These are phyloP conservation scores for Cryptotermes secundus DNA, from an alignment of 1,140 invertebrate genomes.

Conservation along the genomic window DNA sequence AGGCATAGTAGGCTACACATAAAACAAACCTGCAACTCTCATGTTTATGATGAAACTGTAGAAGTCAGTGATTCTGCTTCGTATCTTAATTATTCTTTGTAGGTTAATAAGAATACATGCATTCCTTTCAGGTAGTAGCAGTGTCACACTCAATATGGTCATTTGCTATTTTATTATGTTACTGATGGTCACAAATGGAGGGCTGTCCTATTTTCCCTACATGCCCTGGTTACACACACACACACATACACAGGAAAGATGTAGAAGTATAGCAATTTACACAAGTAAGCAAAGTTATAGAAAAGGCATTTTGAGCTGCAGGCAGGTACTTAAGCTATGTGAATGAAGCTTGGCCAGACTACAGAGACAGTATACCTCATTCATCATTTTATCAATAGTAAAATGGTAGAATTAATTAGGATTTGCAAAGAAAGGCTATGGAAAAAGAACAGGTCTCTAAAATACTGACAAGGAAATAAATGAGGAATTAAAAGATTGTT, in stretches of 20 bases:
- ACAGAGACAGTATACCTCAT: too few species aligned
- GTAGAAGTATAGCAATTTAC: too few species aligned
- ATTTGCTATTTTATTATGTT: constrained; percentile 26
- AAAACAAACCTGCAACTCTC: neutral
- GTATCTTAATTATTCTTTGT: neutral
- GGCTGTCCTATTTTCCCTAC: constrained; percentile 17
- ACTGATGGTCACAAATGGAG: constrained; percentile 36
- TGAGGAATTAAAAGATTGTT: too few species aligned
- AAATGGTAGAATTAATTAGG: too few species aligned
- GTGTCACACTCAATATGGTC: neutral
- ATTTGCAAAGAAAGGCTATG: too few species aligned
- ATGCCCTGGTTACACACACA: constrained; percentile 13
- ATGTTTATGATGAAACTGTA: neutral
- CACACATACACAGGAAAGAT: neutral
- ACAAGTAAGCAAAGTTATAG: neutral
- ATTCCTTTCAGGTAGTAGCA: neutral
- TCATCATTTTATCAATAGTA: too few species aligned
- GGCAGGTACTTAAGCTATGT: neutral
- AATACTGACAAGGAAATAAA: too few species aligned
- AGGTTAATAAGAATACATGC: constrained; percentile 4
- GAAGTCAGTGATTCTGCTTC: neutral
- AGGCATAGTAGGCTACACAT: too few species aligned
- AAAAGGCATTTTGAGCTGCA: neutral
- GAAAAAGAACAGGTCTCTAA: too few species aligned
- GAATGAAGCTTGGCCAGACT: too few species aligned